Percentiles rank a stretch among this genome's conserved stretches.
phyloP scores from a whole-genome alignment of 2,113 vertebrate genomes.

The Brachyhypopomus gauderio region DNA sequence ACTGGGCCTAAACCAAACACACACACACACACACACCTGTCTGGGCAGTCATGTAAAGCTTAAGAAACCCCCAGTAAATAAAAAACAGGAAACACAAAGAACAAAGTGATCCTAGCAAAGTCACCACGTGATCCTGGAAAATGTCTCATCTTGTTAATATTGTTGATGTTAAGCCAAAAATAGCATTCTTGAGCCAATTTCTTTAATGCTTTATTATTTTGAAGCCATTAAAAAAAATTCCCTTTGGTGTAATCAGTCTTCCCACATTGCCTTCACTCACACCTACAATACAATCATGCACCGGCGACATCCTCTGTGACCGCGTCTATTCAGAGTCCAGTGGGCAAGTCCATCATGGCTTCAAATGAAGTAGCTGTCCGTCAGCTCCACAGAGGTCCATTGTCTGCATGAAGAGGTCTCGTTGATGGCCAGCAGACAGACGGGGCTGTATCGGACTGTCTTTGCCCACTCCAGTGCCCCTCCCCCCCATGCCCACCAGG shows the following conservation, averaged over 20 bases:
- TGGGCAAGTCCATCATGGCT: not conserved
- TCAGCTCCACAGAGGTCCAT: conserved; percentile 31
- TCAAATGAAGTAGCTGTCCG: conserved; percentile 46
- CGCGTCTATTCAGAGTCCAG: not conserved
- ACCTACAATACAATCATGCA: not conserved
- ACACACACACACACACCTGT: too few species aligned
- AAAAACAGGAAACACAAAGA: too few species aligned
- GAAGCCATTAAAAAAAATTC: not conserved
- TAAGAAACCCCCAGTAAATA: too few species aligned
- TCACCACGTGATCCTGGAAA: too few species aligned
- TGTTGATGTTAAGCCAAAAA: too few species aligned
- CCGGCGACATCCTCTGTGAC: not conserved
- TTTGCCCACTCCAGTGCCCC: not conserved
- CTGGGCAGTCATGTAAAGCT: too few species aligned
- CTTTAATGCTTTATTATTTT: not conserved
- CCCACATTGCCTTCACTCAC: not conserved
- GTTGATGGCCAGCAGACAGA: not conserved
- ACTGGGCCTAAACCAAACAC: too few species aligned
- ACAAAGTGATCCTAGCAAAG: too few species aligned
- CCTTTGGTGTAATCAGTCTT: not conserved
- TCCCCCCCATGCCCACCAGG: not conserved
- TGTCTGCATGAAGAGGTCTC: conserved; percentile 35
- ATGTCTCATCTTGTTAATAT: too few species aligned
- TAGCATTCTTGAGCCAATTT: not conserved
- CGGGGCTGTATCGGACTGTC: not conserved